phyloP scores from a whole-genome alignment of 2,888 invertebrate genomes.

The Hydriomena furcata region DNA sequence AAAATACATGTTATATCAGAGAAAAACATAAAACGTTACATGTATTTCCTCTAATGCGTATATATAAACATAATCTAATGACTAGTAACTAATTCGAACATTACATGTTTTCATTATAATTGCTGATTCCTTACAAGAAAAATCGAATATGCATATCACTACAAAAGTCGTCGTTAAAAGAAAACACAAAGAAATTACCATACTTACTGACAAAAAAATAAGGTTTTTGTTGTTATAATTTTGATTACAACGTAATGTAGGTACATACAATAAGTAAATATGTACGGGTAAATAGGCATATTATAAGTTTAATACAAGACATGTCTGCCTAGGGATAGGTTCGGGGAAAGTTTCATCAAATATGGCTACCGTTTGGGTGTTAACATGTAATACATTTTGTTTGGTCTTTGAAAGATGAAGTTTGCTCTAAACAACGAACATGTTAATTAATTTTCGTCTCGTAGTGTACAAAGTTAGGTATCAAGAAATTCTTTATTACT shows the following conservation, averaged over 20 bases:
- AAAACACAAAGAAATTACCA: not conserved
- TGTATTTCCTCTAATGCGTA: not conserved
- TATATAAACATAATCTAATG: slow-evolving; percentile 3
- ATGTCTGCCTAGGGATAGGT: slow-evolving; percentile 3
- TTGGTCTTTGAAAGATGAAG: too few relatives aligned
- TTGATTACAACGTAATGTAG: not conserved
- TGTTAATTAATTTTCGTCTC: too few relatives aligned
- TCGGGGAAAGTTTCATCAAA: not conserved
- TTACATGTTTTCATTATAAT: slow-evolving; percentile 11
- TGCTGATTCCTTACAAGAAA: slow-evolving; percentile 1
- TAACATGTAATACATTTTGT: too few relatives aligned
- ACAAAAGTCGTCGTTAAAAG: slow-evolving; percentile 1
- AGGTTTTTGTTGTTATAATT: too few relatives aligned
- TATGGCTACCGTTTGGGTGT: not conserved
- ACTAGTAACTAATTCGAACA: slow-evolving; percentile 6
- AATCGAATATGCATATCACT: not conserved
- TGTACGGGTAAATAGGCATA: slow-evolving; percentile 2
- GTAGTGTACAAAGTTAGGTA: too few relatives aligned
- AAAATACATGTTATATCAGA: not conserved
- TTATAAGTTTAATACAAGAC: not conserved
- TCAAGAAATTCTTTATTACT: too few relatives aligned
- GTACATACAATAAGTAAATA: not conserved
- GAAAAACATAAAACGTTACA: not conserved
- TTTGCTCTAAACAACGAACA: too few relatives aligned
- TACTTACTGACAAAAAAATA: too few relatives aligned